Percentiles rank a stretch among this genome's conserved stretches.
Conservation (phyloP, 2,797 vertebrate genomes). For the Emydoidea blandingii region DNA sequence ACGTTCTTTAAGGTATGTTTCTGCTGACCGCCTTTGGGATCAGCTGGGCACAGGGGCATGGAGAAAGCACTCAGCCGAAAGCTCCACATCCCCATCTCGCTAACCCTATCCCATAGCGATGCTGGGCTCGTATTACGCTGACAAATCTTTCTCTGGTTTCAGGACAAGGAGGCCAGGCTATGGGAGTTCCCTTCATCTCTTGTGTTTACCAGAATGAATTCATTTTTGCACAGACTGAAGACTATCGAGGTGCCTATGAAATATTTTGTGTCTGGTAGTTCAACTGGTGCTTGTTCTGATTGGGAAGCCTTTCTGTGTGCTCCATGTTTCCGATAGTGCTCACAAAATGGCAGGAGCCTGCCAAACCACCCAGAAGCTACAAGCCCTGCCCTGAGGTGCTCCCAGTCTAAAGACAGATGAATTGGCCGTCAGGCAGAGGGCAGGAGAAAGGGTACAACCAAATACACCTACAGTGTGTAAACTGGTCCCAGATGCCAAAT, state of each 20-base stretch:
- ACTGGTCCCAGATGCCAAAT: neutral
- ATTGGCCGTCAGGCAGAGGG: neutral
- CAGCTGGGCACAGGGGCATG: neutral
- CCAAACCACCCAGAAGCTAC: neutral
- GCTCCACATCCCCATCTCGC: too few species aligned
- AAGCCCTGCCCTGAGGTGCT: neutral
- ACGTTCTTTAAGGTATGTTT: constrained; percentile 71
- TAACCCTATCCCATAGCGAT: too few species aligned
- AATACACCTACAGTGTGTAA: neutral
- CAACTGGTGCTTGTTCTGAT: neutral
- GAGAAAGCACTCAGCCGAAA: neutral
- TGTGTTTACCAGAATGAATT: constrained; percentile 79
- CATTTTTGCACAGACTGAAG: constrained; percentile 79
- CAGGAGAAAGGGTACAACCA: neutral
- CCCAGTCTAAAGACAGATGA: neutral
- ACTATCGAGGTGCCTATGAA: constrained; percentile 77
- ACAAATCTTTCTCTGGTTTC: rapidly evolving
- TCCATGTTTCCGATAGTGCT: neutral
- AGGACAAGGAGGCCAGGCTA: constrained; percentile 63
- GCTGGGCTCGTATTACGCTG: rapidly evolving
- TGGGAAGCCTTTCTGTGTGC: neutral
- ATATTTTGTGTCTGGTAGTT: neutral
- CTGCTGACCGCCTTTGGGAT: neutral
- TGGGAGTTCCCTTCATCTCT: constrained; percentile 82
- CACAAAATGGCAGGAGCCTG: neutral